A percentile compares a stretch with the other conserved stretches of the same genome.
Conservation (phyloP, 2,888 invertebrate genomes). For the Lasioglossum oenotherae region DNA sequence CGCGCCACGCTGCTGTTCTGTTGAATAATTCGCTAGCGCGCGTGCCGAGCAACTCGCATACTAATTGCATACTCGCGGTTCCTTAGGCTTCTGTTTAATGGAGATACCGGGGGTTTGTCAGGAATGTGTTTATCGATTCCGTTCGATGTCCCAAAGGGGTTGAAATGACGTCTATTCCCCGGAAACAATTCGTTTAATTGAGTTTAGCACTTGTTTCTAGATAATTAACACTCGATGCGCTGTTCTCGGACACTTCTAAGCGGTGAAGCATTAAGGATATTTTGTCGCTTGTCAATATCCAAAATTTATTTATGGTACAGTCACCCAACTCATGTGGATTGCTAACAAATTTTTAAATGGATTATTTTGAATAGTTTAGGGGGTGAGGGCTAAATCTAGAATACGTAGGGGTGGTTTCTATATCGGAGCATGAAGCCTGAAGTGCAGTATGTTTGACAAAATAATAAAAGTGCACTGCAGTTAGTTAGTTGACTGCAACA, state of each 20-base stretch:
- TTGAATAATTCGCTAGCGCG: constrained; percentile 28
- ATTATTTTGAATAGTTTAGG: background rate
- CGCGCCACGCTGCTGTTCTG: background rate
- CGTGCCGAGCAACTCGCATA: background rate
- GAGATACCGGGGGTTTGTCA: background rate
- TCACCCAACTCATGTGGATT: background rate
- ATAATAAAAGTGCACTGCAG: background rate
- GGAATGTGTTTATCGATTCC: background rate
- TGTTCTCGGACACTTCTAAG: too few species aligned
- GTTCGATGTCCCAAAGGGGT: background rate
- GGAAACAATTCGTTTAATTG: background rate
- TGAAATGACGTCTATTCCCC: background rate
- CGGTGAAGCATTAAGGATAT: background rate
- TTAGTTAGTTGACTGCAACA: background rate
- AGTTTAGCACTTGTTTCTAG: too few species aligned
- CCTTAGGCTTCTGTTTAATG: constrained; percentile 2
- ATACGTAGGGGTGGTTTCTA: background rate
- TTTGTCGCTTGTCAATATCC: background rate
- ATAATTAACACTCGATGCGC: too few species aligned
- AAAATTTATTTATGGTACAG: too few species aligned
- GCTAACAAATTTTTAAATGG: too few species aligned
- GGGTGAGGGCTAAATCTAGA: too few species aligned
- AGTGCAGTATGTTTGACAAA: background rate
- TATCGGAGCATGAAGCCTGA: background rate
- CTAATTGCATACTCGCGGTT: background rate